Base-by-base conservation (phyloP, 2,113 vertebrate genomes). In the Ramphastos sulfuratus region DNA sequence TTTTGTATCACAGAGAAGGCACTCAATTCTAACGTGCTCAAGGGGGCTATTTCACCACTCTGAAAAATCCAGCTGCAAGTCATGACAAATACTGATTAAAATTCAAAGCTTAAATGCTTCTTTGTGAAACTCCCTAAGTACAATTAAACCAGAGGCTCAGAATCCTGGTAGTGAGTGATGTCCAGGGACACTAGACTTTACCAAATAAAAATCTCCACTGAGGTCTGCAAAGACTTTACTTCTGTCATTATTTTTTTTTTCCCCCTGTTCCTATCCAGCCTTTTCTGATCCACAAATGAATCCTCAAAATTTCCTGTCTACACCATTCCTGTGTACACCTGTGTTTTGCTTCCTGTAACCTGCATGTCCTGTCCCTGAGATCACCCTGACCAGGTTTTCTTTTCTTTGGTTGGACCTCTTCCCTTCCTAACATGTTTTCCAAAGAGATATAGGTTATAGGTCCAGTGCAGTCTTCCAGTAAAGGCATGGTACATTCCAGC, bases 91-190 rank as follows among this genome's bases (percentile, higher is more conserved):
- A 48, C 66, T 74, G 64, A 87, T 94, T 95, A 78, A 94, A 95
- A 94, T 96, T 96, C 90, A 96, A 96, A 96, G 95, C 87, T 93
- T 90, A 86, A 94, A 76, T 92, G 95, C 94, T 93, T 95, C 91
- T 98, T 98, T 98, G 98, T 99, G 98, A 98, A 98, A 98, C 98
- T 98, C 96, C 94, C 82, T 78, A 72, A 96, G 94, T 97, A 80
- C 94, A 88, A 96, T 96, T 94, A 97, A 98, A 96, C 96, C 97
- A 97, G 96, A 97, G 73, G 95, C 98, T 98, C 95, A 97, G 96
- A 97, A 97, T 97, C 96, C 97, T 97, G 97, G 97, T 97, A 95
- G 59, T 86, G 94, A 91, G 66, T 92, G 88, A 92, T 95, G 96
- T 96, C 95, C 95, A 97, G 97, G 97, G 97, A 97, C 97, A 97